A percentile compares a stretch with the other conserved stretches of the same genome.
Evolutionary conservation across 2,113 vertebrate species (phyloP).

Genomic region (Eudyptes chrysolophus): DNA sequence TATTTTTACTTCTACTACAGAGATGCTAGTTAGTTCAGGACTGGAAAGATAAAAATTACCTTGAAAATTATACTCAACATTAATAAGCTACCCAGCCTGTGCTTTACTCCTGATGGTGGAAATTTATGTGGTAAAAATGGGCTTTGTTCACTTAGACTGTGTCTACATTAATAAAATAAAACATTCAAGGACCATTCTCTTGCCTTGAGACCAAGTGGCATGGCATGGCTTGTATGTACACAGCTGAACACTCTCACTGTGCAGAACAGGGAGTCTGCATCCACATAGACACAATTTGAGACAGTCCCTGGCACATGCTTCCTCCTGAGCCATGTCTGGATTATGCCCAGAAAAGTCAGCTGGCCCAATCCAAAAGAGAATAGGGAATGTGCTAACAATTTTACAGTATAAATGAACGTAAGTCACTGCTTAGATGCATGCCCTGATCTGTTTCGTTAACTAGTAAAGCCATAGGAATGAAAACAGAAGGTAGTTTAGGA

Average conservation of each 20-base stretch:
- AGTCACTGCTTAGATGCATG: neutral
- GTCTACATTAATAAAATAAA: neutral
- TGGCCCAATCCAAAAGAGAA: neutral
- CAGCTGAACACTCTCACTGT: neutral
- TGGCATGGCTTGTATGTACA: neutral
- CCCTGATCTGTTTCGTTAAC: neutral
- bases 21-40: neutral
- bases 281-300: fast-evolving
- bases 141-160: neutral
- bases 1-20: neutral
- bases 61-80: neutral
- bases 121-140: neutral
- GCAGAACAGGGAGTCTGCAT: neutral
- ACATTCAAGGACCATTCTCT: neutral
- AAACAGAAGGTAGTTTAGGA: neutral
- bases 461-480: neutral
- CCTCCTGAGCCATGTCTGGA: neutral
- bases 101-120: neutral
- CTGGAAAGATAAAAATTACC: neutral
- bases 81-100: neutral
- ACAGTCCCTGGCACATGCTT: neutral
- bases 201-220: neutral
- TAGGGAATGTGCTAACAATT: neutral
- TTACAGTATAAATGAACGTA: neutral
- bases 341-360: neutral